A percentile compares a stretch with the other conserved stretches of the same genome.
These are phyloP conservation scores for Donacobius atricapilla DNA, from an alignment of 2,113 vertebrate species.

Conservation along the genomic window DNA sequence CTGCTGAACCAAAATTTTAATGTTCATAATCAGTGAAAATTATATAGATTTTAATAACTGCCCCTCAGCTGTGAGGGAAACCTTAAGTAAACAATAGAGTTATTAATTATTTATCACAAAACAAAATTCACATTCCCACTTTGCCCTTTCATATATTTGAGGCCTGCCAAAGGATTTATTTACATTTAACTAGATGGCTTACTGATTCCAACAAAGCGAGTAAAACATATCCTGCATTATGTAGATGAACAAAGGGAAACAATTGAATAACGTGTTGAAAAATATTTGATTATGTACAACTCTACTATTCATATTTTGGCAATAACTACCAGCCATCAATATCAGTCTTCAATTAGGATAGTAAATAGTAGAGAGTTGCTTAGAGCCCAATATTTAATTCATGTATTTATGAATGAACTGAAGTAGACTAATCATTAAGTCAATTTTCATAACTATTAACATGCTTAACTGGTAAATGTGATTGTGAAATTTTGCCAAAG, in stretches of 20 bases:
- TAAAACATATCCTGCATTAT: not conserved
- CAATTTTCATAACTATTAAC: not conserved
- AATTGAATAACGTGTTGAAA: not conserved
- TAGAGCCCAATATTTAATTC: not conserved
- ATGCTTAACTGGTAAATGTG: not conserved
- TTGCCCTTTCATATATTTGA: not conserved
- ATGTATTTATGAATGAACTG: not conserved
- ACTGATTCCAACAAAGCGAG: not conserved
- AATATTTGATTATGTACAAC: not conserved
- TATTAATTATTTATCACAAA: not conserved
- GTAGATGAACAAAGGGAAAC: not conserved
- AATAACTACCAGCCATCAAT: not conserved
- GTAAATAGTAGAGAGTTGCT: not conserved
- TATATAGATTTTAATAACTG: not conserved
- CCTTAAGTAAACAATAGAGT: not conserved
- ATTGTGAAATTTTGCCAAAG: not conserved
- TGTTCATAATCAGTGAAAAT: not conserved
- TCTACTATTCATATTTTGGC: not conserved
- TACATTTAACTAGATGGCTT: not conserved
- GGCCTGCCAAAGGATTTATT: not conserved
- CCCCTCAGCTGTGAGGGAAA: not conserved
- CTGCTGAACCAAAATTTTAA: not conserved
- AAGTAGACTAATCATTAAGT: not conserved
- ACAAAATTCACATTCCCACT: not conserved
- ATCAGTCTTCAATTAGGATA: not conserved